Evolutionary conservation across 2,797 vertebrate genomes (phyloP), one percentile per base, ranked within the genome.

Genomic region (Tokudaia tokunoshimensis): DNA sequence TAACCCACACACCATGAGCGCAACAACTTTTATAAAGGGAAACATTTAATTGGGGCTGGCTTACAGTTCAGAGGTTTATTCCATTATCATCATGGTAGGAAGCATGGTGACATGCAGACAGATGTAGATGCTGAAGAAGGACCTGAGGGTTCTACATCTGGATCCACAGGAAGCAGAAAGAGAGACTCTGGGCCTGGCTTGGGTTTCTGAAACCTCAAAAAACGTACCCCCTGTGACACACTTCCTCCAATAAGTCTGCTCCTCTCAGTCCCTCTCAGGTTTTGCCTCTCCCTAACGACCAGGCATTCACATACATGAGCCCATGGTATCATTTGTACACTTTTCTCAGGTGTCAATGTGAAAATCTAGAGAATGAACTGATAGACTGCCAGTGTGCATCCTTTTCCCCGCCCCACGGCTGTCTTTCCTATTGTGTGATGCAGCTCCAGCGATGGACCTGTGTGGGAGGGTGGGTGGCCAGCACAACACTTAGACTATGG

Each of bases 361-460:
- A 65, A 91, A 78, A 57, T 83, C 37, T 63, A 74, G 44, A 12
- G 61, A 55, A 31, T 78, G 61, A 84, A 4, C 41, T 6, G 50
- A 31, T 3, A 17, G 1, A 17, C 17, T 34, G 31, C 11, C 29
- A 1, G 29, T 26, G 31, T 34, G 22, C 15, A 50, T 34, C 70
- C 44, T 61, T 67, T n/a, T 10, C 6, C 7, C 1, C 3, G 11
- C 6, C 13, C 12, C 50, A 29, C 6, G 17, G 3, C 26, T 6
- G 44, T 59, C 12, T 50, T 59, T 31, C 72, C 31, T 31, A 20
- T 50, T 50, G 44, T 41, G 31, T 41, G 22, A 10, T 13, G 6
- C 59, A 65, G 59, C 1, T 11, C 19, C 61, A 19, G 6, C 82
- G 47, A 17, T 34, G 41, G 41, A 47, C 15, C 1, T 41, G 24